Evolutionary conservation across 2,113 vertebrate species (phyloP).

Genomic region (Dromiciops gliroides): DNA sequence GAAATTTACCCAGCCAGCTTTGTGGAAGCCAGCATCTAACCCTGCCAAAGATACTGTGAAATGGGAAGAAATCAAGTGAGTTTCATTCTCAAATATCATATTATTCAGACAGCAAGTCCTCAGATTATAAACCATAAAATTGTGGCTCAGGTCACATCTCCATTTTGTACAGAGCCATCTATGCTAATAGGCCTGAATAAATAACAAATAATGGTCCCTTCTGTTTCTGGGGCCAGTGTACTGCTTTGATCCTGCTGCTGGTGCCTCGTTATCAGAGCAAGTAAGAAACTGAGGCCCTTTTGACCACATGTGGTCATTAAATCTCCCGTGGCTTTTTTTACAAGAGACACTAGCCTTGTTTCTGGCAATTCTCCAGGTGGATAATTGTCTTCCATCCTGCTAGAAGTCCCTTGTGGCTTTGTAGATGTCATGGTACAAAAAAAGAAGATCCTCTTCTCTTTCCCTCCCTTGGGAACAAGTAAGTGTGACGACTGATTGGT

Average conservation of each 20-base stretch:
- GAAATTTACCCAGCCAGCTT: background rate
- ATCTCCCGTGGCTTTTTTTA: slow-evolving; percentile 77
- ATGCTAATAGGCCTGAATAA: slow-evolving; percentile 37
- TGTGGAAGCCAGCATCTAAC: background rate
- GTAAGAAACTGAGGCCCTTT: slow-evolving; percentile 66
- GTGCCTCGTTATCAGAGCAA: slow-evolving; percentile 60
- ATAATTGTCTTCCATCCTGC: slow-evolving; percentile 82
- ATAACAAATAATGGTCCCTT: slow-evolving; percentile 67
- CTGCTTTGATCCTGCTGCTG: slow-evolving; percentile 76
- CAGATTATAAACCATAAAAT: background rate
- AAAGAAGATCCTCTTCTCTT: slow-evolving; percentile 67
- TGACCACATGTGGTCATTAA: slow-evolving; percentile 74
- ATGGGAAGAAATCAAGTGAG: slow-evolving; percentile 9
- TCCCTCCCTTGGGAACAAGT: slow-evolving; percentile 66
- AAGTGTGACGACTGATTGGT: slow-evolving; percentile 67
- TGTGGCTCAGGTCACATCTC: background rate
- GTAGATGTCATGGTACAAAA: slow-evolving; percentile 40
- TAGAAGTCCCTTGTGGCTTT: slow-evolving; percentile 73
- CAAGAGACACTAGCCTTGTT: slow-evolving; percentile 69
- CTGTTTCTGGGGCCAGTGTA: slow-evolving; percentile 63
- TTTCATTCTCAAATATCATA: slow-evolving; percentile 33
- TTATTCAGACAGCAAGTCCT: background rate
- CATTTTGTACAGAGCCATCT: background rate
- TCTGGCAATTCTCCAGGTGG: slow-evolving; percentile 74
- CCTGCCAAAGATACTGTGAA: background rate